Evolutionary conservation across 2,113 vertebrate genomes (phyloP), one percentile per base, ranked within the genome.

Genomic region (Nothocercus nigrocapillus): DNA sequence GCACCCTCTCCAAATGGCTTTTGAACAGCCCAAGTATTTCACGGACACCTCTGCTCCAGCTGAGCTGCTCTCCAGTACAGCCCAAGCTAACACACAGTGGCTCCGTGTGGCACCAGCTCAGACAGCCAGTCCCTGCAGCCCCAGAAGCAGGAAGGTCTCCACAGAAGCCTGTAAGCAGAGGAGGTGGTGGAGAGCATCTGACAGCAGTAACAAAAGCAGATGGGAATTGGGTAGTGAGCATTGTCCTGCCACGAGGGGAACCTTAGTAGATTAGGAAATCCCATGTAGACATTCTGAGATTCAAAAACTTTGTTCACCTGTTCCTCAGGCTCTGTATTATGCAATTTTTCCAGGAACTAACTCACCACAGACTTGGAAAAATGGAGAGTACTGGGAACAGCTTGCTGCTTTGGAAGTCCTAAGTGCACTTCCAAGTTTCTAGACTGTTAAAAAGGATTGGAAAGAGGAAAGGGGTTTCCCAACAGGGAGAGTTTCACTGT

Each of bases 111-210:
- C 44, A 64, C 21, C 64, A 45, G 21, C 51, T 38, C 30, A 61
- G 17, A 4, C 3, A 4, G 32, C 34, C 56, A 80, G 49, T 38
- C 1, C 1, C 25, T 7, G 11, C 49, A 36, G 30, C 19, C 25
- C 34, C 70, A 58, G 42, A 49, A 40, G 20, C 20, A 27, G 42
- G 13, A 28, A 36, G 47, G 25, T 11, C 7, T 45, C 51, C 47
- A 16, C 21, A 64, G 42, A 53, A 77, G 38, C 20, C 45, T 14
- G 0, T 1, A 21, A 25, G 7, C 42, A 81, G 11, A 45, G 7
- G 40, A 30, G 1, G 0, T 7, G 10, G 13, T 9, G 25, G 59
- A 64, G 25, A 72, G 38, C 67, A 62, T 25, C 42, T 0, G 0
- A 32, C 17, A 32, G 16, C n/a, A 81, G 51, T 0, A 0, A 18